A percentile compares a stretch with the other conserved stretches of the same genome.
These are phyloP conservation scores for Sphenopsis melanotis DNA, from an alignment of 2,797 vertebrate genomes.

Conservation along the genomic window DNA sequence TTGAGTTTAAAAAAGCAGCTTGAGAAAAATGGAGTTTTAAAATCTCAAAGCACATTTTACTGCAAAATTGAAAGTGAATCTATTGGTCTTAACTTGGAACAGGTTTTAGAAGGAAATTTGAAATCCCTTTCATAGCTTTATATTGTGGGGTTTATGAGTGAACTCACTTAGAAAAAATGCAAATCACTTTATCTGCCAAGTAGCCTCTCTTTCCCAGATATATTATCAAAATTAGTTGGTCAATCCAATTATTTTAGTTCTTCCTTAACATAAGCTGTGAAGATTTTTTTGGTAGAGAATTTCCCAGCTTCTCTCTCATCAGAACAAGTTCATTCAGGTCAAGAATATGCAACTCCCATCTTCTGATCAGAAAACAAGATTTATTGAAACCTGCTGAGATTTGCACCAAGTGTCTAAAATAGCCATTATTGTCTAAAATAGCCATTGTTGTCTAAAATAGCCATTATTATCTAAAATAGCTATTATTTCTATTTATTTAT, in stretches of 20 bases:
- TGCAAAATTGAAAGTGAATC: neutral
- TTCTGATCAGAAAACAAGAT: neutral
- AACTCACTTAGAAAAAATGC: neutral
- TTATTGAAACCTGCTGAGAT: neutral
- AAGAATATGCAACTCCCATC: neutral
- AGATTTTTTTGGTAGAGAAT: neutral
- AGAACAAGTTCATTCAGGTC: neutral
- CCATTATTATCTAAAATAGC: neutral
- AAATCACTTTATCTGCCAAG: neutral
- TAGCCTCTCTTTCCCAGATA: neutral
- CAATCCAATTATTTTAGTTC: neutral
- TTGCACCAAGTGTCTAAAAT: neutral
- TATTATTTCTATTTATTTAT: neutral
- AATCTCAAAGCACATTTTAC: neutral
- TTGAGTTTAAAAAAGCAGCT: neutral
- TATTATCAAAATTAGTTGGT: neutral
- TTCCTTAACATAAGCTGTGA: neutral
- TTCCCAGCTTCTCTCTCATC: neutral
- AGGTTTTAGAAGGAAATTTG: neutral
- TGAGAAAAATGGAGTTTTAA: neutral
- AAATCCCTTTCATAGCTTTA: neutral
- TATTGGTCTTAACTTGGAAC: neutral
- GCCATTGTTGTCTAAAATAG: neutral
- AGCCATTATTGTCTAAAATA: neutral
- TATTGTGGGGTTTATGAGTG: neutral